These are phyloP conservation scores for Xanthorhoe designata DNA, from an alignment of 2,888 invertebrate genomes.

Conservation along the genomic window DNA sequence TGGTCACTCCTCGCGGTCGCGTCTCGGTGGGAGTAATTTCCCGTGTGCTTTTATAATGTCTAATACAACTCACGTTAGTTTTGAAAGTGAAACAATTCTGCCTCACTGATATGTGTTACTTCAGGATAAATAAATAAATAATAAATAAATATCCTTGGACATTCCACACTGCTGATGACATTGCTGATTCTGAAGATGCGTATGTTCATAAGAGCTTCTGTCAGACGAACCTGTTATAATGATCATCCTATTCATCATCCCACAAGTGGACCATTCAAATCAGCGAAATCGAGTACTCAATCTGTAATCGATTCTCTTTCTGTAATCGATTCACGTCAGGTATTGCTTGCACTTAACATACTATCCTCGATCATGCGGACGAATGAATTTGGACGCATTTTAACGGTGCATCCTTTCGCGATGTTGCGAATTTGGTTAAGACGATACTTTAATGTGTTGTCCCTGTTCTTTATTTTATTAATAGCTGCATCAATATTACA, in stretches of 20 bases:
- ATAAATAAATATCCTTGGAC: too few species aligned
- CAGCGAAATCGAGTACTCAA: conserved; percentile 56
- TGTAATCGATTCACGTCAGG: conserved; percentile 59
- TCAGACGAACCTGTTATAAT: conserved; percentile 20
- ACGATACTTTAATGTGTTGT: conserved; percentile 33
- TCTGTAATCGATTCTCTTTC: conserved; percentile 32
- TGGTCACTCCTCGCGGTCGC: too few species aligned
- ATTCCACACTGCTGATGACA: conserved; percentile 2
- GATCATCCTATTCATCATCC: conserved; percentile 37
- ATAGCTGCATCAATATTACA: not conserved
- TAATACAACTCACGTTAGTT: too few species aligned
- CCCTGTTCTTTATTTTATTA: not conserved
- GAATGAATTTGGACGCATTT: conserved; percentile 54
- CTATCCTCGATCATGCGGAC: conserved; percentile 63
- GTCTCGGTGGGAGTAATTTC: too few species aligned
- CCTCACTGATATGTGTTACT: too few species aligned
- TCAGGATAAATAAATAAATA: too few species aligned
- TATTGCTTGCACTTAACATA: conserved; percentile 64
- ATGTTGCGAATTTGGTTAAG: conserved; percentile 51
- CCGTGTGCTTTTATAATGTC: too few species aligned
- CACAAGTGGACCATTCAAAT: conserved; percentile 49
- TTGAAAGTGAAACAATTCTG: too few species aligned
- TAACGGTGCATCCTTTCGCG: conserved; percentile 68
- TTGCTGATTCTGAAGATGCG: conserved; percentile 13
- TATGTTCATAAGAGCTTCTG: conserved; percentile 20